phyloP scores from a whole-genome alignment of 2,888 invertebrate species.

The Drosophila testacea region DNA sequence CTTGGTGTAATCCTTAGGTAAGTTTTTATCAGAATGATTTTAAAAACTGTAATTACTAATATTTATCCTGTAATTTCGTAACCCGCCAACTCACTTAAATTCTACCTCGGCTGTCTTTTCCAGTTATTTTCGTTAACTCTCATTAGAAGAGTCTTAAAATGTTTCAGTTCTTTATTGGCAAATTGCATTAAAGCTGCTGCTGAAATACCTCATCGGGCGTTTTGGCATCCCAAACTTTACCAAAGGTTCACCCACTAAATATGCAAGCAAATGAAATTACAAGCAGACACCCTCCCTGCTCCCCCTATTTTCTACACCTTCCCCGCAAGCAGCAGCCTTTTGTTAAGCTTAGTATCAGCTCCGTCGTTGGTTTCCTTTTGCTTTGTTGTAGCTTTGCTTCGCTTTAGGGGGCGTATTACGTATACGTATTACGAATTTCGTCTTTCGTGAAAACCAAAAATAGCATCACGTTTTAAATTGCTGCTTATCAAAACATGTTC shows the following conservation, averaged over 20 bases:
- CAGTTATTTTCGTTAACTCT: neutral
- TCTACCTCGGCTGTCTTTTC: neutral
- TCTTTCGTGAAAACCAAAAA: constrained; percentile 69
- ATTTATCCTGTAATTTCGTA: neutral
- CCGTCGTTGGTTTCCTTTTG: constrained; percentile 8
- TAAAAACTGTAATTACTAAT: neutral
- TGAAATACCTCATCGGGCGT: constrained; percentile 47
- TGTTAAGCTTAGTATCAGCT: constrained; percentile 44
- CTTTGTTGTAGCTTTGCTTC: constrained; percentile 17
- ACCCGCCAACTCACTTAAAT: constrained; percentile 2
- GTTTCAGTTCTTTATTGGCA: constrained; percentile 44
- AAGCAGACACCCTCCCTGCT: constrained; percentile 20
- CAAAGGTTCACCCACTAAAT: constrained; percentile 50
- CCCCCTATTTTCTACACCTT: neutral
- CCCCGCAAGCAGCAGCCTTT: constrained; percentile 29
- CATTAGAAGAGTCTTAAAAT: constrained; percentile 34
- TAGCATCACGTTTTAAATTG: constrained; percentile 82
- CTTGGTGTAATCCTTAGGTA: no score
- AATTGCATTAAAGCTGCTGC: constrained; percentile 57
- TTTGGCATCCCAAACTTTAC: constrained; percentile 21
- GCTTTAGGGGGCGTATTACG: constrained; percentile 23
- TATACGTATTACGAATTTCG: constrained; percentile 23
- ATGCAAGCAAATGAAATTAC: constrained; percentile 70
- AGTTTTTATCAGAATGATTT: no score
- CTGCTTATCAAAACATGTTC: constrained; percentile 82